Evolutionary conservation across 2,113 vertebrate species (phyloP).

Genomic region (Hippocampus mohnikei): DNA sequence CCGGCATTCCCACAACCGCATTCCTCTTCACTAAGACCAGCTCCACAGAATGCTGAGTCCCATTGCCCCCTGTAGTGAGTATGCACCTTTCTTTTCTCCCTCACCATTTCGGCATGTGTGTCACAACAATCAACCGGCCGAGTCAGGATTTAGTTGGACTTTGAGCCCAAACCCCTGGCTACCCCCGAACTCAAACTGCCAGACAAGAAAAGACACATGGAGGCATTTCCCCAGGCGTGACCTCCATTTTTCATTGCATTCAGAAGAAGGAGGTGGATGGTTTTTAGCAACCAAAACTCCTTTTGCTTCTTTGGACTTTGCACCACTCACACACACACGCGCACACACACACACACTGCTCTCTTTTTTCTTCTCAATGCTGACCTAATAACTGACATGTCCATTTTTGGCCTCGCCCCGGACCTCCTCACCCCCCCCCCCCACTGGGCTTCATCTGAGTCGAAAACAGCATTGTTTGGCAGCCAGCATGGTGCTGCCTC

Average conservation of each 20-base stretch:
- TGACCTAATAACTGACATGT: constrained; percentile 72
- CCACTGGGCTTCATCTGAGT: constrained; percentile 64
- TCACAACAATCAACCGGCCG: constrained; percentile 16
- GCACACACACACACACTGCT: constrained; percentile 12
- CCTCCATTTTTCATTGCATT: no score
- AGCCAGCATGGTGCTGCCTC: constrained; percentile 73
- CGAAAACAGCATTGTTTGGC: constrained; percentile 72
- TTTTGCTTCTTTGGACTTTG: constrained; percentile 45
- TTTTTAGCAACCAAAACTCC: constrained; percentile 60
- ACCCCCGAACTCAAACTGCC: constrained; percentile 14
- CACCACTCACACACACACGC: not conserved
- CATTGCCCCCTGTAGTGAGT: constrained; percentile 80
- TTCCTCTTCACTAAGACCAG: constrained; percentile 72
- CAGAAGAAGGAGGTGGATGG: constrained; percentile 35
- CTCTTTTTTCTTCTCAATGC: constrained; percentile 25
- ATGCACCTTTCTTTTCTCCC: constrained; percentile 33
- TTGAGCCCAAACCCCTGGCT: constrained; percentile 13
- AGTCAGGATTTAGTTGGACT: constrained; percentile 45
- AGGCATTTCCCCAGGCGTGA: not conserved
- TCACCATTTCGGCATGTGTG: constrained; percentile 13
- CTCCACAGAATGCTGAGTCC: constrained; percentile 82
- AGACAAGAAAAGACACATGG: constrained; percentile 1
- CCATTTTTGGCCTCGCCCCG: constrained; percentile 49
- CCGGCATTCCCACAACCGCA: constrained; percentile 67
- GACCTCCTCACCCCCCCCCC: constrained; percentile 31